Evolutionary conservation across 2,888 invertebrate species (phyloP), one percentile per base, ranked within the genome.

Genomic region (Dioctria linearis): DNA sequence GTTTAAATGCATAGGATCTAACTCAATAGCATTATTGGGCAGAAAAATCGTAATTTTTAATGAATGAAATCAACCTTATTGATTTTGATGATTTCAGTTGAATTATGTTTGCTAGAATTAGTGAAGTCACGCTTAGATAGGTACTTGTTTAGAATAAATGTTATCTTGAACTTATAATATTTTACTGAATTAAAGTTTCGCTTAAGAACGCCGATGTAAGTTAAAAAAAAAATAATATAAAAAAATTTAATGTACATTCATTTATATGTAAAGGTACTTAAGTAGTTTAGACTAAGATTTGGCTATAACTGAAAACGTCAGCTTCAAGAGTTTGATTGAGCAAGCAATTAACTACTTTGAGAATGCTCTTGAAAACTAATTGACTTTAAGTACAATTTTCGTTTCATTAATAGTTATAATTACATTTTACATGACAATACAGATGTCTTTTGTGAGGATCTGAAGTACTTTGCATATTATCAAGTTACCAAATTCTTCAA

Each of bases 121-220:
- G 25, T 69, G 51, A 73, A 39, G 42, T 42, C 57, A 57, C 57
- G 73, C 42, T 57, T 73, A 39, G 57, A 73, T 25, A 25, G 1
- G 25, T 25, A 73, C 40, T 5, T 13, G 40, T 43, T 25, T 73
- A 73, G 73, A 57, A 8, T 73, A 57, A 61, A 25, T 49, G 13
- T 69, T 69, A 43, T 11, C 69, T 69, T 59, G n/a, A 37, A 42
- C 42, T 59, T 73, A 42, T 57, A 73, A n/a, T n/a, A n/a, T 25
- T 25, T 73, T 59, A 40, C 57, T 73, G 73, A 40, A 73, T 73
- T 73, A 57, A 57, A 73, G 59, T 61, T 73, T 42, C 73, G 73
- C 73, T 73, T 73, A 73, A 59, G 57, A 59, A 37, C 9, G 73
- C 73, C 57, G 73, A 73, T 73, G 59, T 73, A 73, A 73, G 57